Conservation (phyloP, 2,113 vertebrate species). For the Pterophyllum scalare region DNA sequence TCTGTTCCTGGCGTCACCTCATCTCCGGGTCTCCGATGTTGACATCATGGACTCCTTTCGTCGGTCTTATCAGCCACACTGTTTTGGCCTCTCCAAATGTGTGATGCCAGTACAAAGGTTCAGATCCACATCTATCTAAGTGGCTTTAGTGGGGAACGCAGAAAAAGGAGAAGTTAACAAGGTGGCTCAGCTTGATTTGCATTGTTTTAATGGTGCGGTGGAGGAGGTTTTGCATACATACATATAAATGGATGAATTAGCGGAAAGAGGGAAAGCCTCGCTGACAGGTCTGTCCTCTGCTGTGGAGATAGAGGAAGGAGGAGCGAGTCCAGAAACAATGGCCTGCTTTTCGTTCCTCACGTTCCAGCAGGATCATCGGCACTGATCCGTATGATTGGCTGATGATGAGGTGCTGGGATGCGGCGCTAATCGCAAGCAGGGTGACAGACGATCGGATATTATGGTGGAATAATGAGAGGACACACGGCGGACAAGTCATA, state of each 20-base stretch:
- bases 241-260: slow-evolving; percentile 78
- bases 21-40: neutral
- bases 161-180: slow-evolving; percentile 60
- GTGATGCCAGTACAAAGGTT: slow-evolving; percentile 53
- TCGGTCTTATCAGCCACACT: slow-evolving; percentile 15
- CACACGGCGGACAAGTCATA: neutral
- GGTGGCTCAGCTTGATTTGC: slow-evolving; percentile 63
- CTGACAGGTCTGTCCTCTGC: slow-evolving; percentile 40
- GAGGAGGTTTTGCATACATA: slow-evolving; percentile 74
- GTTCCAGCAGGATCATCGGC: slow-evolving; percentile 41
- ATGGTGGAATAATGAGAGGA: neutral
- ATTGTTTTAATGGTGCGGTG: slow-evolving; percentile 60
- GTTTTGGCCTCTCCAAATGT: slow-evolving; percentile 29
- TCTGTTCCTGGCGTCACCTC: neutral
- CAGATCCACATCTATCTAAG: slow-evolving; percentile 41
- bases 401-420: slow-evolving; percentile 49
- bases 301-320: slow-evolving; percentile 24
- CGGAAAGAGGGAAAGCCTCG: slow-evolving; percentile 40
- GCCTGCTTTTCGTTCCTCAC: slow-evolving; percentile 31
- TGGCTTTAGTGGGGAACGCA: slow-evolving; percentile 13
- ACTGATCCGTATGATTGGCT: slow-evolving; percentile 66
- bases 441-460: neutral
- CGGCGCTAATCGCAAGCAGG: neutral
- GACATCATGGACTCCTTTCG: slow-evolving; percentile 5
- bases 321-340: slow-evolving; percentile 49